These are phyloP conservation scores for Peucedramus taeniatus DNA, from an alignment of 2,113 vertebrate genomes.

Conservation along the genomic window DNA sequence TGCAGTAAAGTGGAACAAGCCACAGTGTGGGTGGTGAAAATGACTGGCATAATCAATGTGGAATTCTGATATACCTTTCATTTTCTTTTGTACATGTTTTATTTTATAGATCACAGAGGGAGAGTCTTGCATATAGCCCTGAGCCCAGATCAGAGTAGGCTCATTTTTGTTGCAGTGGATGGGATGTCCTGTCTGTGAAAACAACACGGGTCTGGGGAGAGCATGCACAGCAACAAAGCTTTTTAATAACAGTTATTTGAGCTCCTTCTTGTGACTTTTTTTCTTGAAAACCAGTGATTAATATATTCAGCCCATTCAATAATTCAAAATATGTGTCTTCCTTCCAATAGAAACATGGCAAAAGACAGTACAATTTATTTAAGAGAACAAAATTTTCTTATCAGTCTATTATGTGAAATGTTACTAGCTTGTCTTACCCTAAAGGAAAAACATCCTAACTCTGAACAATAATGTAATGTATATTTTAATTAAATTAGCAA, in stretches of 20 bases:
- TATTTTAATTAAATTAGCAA: not conserved
- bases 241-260: not conserved
- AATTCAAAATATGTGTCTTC: not conserved
- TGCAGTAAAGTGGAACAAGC: not conserved
- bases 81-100: not conserved
- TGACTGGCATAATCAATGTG: not conserved
- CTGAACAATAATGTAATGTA: not conserved
- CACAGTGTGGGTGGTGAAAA: not conserved
- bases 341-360: not conserved
- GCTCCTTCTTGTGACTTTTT: not conserved
- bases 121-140: conserved; percentile 71
- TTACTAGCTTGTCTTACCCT: not conserved
- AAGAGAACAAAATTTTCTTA: not conserved
- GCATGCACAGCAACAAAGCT: not conserved
- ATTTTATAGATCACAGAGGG: conserved; percentile 69
- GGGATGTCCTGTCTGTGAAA: conserved; percentile 71
- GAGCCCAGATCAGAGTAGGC: conserved; percentile 53
- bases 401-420: not conserved
- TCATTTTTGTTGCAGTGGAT: conserved; percentile 74
- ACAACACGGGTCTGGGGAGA: not conserved
- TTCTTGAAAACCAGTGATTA: not conserved
- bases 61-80: not conserved
- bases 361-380: not conserved
- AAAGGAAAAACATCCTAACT: not conserved
- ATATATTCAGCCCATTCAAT: not conserved